Base-by-base conservation (phyloP, 2,888 invertebrate genomes). In the Spialia ferax region DNA sequence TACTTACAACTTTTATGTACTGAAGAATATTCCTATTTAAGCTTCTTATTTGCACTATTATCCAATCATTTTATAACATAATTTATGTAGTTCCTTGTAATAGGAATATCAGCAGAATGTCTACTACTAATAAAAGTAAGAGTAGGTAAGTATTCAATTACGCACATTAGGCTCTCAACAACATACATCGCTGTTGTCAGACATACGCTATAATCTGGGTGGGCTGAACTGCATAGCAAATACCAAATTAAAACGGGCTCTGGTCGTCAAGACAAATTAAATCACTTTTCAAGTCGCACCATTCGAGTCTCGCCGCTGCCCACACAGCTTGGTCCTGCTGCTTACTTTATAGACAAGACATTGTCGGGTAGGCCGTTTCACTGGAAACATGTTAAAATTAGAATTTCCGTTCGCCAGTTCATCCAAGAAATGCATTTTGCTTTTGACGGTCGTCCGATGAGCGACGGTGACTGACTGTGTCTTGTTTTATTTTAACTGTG, bases 331-430 rank as follows among this genome's bases (percentile, higher is more conserved):
- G 79, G 81, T 80, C 82, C 83, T 82, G 85, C 81, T 83, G 85
- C 80, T 86, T 83, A 85, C 82, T 85, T 82, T 84, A 83, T 83
- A 88, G 83, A 88, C 88, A 85, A 87, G 86, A 81, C 86, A 82
- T 79, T 75, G 80, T 84, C 83, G 80, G 82, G 78, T 77, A 77
- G 79, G 81, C 80, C 85, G 87, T 89, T 91, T 93, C 90, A 82
- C 83, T 89, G 87, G 89, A 92, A 93, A 86, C 82, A 85, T 87
- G 74, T 88, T 93, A 93, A 89, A 86, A 89, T 91, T 93, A 93
- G 93, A 93, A 91, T 91, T 84, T 90, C 89, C 88, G 90, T 89
- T 86, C 87, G 85, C 82, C 88, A 89, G 85, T 87, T 88, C 84
- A 87, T 88, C 86, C 89, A 83, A 75, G 80, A 87, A 88, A 90